phyloP scores from a whole-genome alignment of 2,113 vertebrate genomes.

The Vimba vimba region DNA sequence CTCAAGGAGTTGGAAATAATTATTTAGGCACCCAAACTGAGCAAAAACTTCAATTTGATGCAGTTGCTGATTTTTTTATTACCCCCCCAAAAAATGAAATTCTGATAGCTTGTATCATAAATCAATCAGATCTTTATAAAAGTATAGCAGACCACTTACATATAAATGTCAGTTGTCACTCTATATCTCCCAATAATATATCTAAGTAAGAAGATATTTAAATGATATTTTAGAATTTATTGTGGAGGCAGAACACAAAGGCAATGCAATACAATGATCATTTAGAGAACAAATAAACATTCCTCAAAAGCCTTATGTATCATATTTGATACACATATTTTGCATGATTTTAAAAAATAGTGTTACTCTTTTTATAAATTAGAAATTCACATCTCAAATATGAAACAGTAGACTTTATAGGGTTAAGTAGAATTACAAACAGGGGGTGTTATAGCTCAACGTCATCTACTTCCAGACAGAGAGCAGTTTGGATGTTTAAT shows the following conservation, averaged over 20 bases:
- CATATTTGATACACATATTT: background rate
- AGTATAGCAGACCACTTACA: background rate
- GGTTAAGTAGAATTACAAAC: background rate
- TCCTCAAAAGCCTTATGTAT: background rate
- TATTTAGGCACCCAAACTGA: background rate
- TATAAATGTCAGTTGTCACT: background rate
- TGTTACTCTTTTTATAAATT: background rate
- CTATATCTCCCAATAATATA: background rate
- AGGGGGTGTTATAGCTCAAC: background rate
- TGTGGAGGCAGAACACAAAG: background rate
- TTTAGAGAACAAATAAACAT: background rate
- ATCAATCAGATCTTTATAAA: background rate
- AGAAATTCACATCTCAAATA: background rate
- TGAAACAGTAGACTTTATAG: background rate
- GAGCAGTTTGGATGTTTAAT: background rate
- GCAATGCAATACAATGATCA: background rate
- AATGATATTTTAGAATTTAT: background rate
- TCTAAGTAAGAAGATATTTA: background rate
- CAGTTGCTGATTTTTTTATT: background rate
- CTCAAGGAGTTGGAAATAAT: too few species aligned
- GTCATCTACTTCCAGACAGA: background rate
- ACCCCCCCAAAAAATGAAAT: too few species aligned
- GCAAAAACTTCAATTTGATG: background rate
- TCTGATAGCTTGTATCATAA: background rate
- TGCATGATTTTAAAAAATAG: background rate